A percentile compares a stretch with the other conserved stretches of the same genome.
Conservation (phyloP, 1,140 invertebrate genomes). For the Dreissena rostriformis region DNA sequence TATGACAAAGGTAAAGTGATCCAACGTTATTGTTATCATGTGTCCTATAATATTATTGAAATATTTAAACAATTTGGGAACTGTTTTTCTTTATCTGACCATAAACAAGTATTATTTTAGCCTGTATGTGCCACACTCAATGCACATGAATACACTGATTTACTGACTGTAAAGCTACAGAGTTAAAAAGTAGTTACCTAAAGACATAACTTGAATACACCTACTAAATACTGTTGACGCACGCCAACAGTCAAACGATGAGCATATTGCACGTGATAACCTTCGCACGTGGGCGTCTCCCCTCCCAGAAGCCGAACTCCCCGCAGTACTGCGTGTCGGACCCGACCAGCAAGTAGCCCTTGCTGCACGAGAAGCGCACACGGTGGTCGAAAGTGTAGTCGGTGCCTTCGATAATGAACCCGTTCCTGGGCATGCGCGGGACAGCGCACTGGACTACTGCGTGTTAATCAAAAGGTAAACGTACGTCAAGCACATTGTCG, state of each 20-base stretch:
- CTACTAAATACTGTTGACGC: neutral
- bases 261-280: constrained; percentile 26
- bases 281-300: constrained; percentile 70
- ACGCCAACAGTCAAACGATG: neutral
- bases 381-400: constrained; percentile 84
- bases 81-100: too few relatives aligned
- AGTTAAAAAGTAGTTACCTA: neutral
- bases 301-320: constrained; percentile 80
- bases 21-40: neutral
- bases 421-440: constrained; percentile 90
- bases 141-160: neutral
- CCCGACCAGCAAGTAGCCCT: constrained; percentile 90
- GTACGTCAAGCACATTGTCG: neutral
- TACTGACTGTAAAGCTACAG: neutral
- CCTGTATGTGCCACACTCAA: neutral
- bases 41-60: too few relatives aligned
- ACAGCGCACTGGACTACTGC: constrained; percentile 94
- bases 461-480: constrained; percentile 2
- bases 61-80: too few relatives aligned
- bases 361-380: constrained; percentile 77
- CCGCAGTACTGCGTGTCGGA: constrained; percentile 85
- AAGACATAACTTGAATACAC: neutral
- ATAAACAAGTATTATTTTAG: neutral
- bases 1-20: neutral
- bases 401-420: constrained; percentile 87